Base-by-base conservation (phyloP, 2,888 invertebrate genomes). In the Drosophila paranaensis region DNA sequence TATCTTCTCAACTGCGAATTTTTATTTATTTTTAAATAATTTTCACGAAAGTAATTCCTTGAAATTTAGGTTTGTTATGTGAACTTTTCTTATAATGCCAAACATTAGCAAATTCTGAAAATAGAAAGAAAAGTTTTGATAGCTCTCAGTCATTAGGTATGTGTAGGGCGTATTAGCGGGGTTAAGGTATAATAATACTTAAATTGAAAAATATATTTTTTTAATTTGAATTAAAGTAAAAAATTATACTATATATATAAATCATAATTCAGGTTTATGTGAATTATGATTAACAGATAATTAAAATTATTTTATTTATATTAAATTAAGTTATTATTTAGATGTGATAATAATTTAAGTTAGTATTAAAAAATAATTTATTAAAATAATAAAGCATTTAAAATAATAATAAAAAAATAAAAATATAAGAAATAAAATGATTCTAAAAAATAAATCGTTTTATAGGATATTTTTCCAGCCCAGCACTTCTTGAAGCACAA, bases 91-190 rank as follows among this genome's bases (percentile, higher is more conserved):
- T 48, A 56, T 55, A 42, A 51, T 40, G 60, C 33, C 67, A 79
- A 77, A 58, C 51, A 75, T 70, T 79, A 60, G 46, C 30, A 57
- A 63, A 74, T 71, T 60, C 33, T n/a, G 37, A 63, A 74, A 48
- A 50, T 35, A 64, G 25, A 57, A 56, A 45, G 37, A 13, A 56
- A 81, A 75, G 58, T 65, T 74, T 58, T 20, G 13, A 40, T 63
- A 46, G 48, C 30, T 37, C 43, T 16, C 13, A 37, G 0, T 8
- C 13, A 42, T 20, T 25, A 14, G 5, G 8, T 16, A 6, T 40
- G 2, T 5, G 9, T 6, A 25, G 14, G 6, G 50, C 4, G 35
- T 57, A 40, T 60, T 30, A 16, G 39, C 9, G 14, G 2, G 11
- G 11, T 2, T 48, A 27, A 25, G 4, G 25, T 25, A 27, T 13